Percentiles rank a stretch among this genome's conserved stretches.
Conservation (phyloP, 2,888 invertebrate genomes). For the Caenorhabditis japonica region DNA sequence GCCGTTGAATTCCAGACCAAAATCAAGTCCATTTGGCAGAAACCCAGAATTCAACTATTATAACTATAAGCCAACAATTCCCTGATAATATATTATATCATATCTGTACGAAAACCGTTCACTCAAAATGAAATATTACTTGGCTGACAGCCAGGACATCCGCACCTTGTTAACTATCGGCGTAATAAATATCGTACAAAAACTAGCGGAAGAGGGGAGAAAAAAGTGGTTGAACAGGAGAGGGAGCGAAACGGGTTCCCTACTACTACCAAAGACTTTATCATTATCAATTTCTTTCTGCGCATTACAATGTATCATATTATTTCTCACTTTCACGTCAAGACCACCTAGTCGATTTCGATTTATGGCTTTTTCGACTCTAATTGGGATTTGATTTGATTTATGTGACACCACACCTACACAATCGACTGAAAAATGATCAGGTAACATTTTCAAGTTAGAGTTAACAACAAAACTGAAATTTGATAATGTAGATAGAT, state of each 20-base stretch:
- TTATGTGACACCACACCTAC: too few species aligned
- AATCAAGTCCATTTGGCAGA: too few species aligned
- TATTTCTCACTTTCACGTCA: slow-evolving; percentile 45
- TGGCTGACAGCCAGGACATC: too few species aligned
- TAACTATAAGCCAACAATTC: too few species aligned
- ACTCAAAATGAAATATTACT: slow-evolving; percentile 15
- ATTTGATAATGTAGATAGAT: neutral
- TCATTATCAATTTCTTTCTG: slow-evolving; percentile 17
- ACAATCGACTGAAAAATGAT: too few species aligned
- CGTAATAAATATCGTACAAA: slow-evolving; percentile 28
- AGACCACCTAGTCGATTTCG: slow-evolving; percentile 40
- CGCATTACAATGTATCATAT: slow-evolving; percentile 46
- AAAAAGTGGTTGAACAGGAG: neutral
- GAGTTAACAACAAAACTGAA: neutral
- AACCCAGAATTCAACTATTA: too few species aligned
- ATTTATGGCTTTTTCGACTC: slow-evolving; percentile 40
- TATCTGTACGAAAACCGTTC: too few species aligned
- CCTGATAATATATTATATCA: too few species aligned
- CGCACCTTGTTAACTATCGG: too few species aligned
- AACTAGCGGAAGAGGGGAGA: slow-evolving; percentile 3
- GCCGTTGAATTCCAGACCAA: too few species aligned
- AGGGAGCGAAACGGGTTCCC: slow-evolving; percentile 30
- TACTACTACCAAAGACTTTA: slow-evolving; percentile 33
- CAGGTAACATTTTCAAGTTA: slow-evolving; percentile 38
- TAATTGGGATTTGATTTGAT: too few species aligned